Base-by-base conservation (phyloP, 2,113 vertebrate genomes). In the Indicator maculatus region DNA sequence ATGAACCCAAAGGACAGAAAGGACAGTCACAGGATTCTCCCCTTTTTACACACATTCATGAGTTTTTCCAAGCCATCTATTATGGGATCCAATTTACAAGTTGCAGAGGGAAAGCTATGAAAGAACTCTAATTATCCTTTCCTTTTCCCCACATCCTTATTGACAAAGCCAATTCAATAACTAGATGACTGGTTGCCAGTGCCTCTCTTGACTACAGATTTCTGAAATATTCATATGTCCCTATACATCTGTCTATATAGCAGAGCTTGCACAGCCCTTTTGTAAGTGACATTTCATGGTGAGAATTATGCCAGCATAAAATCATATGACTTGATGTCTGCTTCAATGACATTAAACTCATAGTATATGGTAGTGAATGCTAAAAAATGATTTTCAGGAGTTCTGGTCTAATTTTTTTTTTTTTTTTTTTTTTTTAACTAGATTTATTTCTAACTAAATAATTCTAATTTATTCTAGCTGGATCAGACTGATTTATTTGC, bases 121-220 rank as follows among this genome's bases (percentile, higher is more conserved):
- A 96, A 96, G 95, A 96, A 93, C 91, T 88, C 90, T 95, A 95
- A 94, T 94, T 96, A 95, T 83, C 81, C 92, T 95, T 95, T 93
- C 84, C 93, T 94, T 86, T 96, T 84, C 67, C 33, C 82, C 85
- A 89, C 78, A 95, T 96, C 95, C 96, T 95, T 94, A 93, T 79
- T 93, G 89, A 96, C 88, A 96, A 93, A 94, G 94, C 79, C 93
- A 83, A 95, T 94, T 95, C 92, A 96, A 91, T 95, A 96, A 96
- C 91, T 93, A 95, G 83, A 94, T 94, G 95, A 95, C 92, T 95
- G 93, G 91, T 96, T 96, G 96, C 96, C 96, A 96, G 91, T 96
- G 83, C 91, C 83, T 96, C 93, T 96, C 94, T 96, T 93, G 85
- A 97, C 93, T 96, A 91, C 93, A 96, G 96, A 97, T 94, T 96